Percentiles rank a stretch among this genome's conserved stretches.
Evolutionary conservation across 23 tunicate species (phyloP).

Genomic region (Ciona savignyi): DNA sequence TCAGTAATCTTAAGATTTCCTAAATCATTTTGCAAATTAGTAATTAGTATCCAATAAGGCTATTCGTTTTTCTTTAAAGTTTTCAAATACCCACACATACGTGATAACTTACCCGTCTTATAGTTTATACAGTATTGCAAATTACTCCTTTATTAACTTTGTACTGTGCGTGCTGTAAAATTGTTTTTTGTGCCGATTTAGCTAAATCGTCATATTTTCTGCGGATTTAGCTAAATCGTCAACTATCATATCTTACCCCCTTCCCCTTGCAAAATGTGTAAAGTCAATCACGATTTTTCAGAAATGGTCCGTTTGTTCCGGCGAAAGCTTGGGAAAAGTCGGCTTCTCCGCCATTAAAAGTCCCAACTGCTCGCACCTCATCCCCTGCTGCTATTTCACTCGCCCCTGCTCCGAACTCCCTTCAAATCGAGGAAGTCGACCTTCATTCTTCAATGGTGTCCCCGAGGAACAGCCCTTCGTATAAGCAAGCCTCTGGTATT

Average conservation of each 20-base stretch:
- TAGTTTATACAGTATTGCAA: no score
- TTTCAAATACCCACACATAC: no score
- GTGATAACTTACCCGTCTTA: no score
- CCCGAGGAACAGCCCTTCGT: constrained; percentile 29
- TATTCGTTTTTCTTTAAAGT: no score
- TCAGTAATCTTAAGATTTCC: no score
- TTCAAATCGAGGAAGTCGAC: constrained; percentile 1
- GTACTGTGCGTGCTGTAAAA: no score
- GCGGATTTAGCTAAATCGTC: no score
- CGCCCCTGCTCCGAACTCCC: constrained; percentile 8
- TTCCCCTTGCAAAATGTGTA: background rate
- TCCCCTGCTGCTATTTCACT: constrained; percentile 24
- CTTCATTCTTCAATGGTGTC: constrained; percentile 8
- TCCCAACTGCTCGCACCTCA: constrained; percentile 14
- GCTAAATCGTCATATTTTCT: background rate
- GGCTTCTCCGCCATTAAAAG: background rate
- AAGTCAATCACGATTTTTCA: no score
- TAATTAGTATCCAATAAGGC: no score
- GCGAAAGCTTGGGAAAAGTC: background rate
- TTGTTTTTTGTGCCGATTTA: no score
- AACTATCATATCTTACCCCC: background rate
- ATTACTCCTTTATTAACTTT: no score
- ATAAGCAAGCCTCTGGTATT: constrained; percentile 14
- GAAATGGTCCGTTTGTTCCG: background rate
- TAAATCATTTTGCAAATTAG: no score